Base-by-base conservation (phyloP, 2,888 invertebrate genomes). In the Yponomeuta cagnagella region DNA sequence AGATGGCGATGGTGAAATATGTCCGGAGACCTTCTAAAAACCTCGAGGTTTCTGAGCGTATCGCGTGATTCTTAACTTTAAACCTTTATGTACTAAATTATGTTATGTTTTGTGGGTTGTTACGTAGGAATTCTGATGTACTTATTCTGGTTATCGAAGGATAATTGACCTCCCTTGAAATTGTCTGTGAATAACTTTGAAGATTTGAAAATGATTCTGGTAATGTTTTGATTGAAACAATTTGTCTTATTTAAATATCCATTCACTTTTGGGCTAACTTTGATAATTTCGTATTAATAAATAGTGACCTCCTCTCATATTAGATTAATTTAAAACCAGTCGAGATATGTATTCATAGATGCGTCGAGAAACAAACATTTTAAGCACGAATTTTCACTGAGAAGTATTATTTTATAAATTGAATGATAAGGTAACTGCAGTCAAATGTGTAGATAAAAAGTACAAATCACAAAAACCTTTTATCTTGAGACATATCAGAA, bases 1-100 rank as follows among this genome's bases (percentile, higher is more conserved):
- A 82, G 82, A 82, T 82, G 76, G 79, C 72, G 72, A 76, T 82
- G 82, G 82, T 72, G 82, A 81, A 83, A 86, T 76, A 75, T 79
- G 79, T 84, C 84, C 80, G 77, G 77, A 75, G 83, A 83, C 78
- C 79, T 81, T 79, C 79, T 73, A 74, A 75, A 74, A 78, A 74
- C 81, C 82, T 80, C 77, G 73, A 65, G 69, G 15, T 58, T 58
- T 58, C 52, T 58, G 52, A 58, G 52, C 52, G 52, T 58, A 58
- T 65, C 70, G 72, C 52, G 52, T 58, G 52, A 58, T 58, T 58
- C 52, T 58, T 58, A 58, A 58, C 52, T 58, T 58, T 12, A 72
- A 72, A 74, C 72, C 73, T 73, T 70, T 48, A 63, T 68, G 52
- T 58, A 15, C 15, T 15, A 15, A 58, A 58, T 58, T 15, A 58